Evolutionary conservation across 1,140 invertebrate species (phyloP).

Genomic region (Dendroctonus valens): DNA sequence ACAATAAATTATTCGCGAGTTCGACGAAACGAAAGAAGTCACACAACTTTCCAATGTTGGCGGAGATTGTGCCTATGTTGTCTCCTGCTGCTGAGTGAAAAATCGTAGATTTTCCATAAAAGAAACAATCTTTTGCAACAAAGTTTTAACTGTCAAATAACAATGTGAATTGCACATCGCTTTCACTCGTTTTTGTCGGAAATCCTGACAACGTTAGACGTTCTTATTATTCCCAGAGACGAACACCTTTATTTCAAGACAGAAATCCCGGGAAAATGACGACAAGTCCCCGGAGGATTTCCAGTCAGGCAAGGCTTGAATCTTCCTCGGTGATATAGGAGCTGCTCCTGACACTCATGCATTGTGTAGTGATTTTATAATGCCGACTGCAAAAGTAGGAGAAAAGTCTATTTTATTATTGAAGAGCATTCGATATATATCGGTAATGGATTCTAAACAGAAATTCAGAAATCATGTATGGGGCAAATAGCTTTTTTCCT

Average conservation of each 20-base stretch:
- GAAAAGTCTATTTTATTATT: too few species aligned
- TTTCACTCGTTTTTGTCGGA: background rate
- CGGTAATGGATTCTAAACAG: too few species aligned
- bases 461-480: conserved; percentile 21
- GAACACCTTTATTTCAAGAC: conserved; percentile 25
- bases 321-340: conserved; percentile 4
- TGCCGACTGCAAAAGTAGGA: background rate
- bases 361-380: conserved; percentile 4
- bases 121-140: too few species aligned
- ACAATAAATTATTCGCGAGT: too few species aligned
- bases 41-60: too few species aligned
- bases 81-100: too few species aligned
- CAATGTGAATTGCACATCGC: background rate
- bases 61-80: too few species aligned
- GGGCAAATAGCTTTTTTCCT: conserved; percentile 20
- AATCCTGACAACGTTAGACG: conserved; percentile 12
- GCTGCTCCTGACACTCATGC: conserved; percentile 7
- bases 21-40: too few species aligned
- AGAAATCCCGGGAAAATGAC: conserved; percentile 19
- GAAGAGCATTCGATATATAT: too few species aligned
- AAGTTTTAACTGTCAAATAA: too few species aligned
- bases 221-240: conserved; percentile 25
- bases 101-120: too few species aligned
- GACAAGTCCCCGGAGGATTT: conserved; percentile 18
- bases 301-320: conserved; percentile 6